phyloP scores from a whole-genome alignment of 1,140 invertebrate species.

The Macrobrachium nipponense region DNA sequence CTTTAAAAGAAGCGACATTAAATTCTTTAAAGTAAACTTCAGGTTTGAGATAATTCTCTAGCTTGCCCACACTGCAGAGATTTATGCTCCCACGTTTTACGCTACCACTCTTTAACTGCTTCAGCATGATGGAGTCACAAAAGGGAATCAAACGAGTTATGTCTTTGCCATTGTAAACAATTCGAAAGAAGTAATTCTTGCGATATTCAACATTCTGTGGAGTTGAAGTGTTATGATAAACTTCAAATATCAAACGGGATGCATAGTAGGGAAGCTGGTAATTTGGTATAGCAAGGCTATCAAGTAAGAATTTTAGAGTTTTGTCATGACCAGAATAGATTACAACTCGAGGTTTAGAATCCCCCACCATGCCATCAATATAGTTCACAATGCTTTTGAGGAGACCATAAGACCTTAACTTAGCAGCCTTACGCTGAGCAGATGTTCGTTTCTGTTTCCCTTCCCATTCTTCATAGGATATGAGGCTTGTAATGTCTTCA shows the following conservation, averaged over 20 bases:
- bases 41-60: constrained; percentile 50
- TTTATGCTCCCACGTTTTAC: constrained; percentile 53
- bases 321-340: constrained; percentile 93
- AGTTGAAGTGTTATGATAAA: constrained; percentile 67
- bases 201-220: constrained; percentile 68
- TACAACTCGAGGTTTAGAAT: constrained; percentile 81
- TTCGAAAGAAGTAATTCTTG: constrained; percentile 81
- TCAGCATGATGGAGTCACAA: constrained; percentile 73
- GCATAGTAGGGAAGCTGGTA: constrained; percentile 80
- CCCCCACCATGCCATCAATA: constrained; percentile 82
- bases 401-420: constrained; percentile 82
- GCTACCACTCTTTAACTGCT: constrained; percentile 47
- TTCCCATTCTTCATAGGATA: constrained; percentile 82
- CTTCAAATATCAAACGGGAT: constrained; percentile 85
- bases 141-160: constrained; percentile 85
- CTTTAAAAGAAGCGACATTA: constrained; percentile 52
- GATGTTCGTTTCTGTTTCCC: constrained; percentile 77
- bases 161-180: constrained; percentile 88
- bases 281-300: constrained; percentile 80
- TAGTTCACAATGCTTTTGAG: constrained; percentile 82
- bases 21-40: constrained; percentile 59
- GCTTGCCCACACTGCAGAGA: constrained; percentile 48
- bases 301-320: constrained; percentile 84
- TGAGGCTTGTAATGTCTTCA: constrained; percentile 79
- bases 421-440: constrained; percentile 75